Base-by-base conservation (phyloP, 2,113 vertebrate genomes). In the Phaethornis superciliosus region DNA sequence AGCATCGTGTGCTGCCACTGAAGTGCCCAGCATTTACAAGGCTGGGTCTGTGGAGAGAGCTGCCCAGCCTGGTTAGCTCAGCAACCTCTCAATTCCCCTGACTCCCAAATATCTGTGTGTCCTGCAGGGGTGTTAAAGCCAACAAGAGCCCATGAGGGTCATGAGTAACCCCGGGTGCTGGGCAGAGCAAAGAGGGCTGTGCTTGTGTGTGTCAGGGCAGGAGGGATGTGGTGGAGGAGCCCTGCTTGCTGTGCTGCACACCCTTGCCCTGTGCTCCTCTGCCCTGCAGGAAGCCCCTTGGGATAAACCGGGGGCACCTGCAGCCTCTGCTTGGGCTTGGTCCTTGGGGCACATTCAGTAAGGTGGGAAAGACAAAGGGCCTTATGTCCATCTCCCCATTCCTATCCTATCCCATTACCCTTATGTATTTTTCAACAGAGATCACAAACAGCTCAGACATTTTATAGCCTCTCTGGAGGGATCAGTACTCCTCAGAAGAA, bases 1-100 rank as follows among this genome's bases (percentile, higher is more conserved):
- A 70, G 42, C 47, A 30, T 23, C 0, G 0, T 0, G 0, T 42
- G 56, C 12, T 12, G 1, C 60, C 49, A 23, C 28, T 26, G 49
- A 46, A 62, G 42, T 63, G 23, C 14, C 19, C 1, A 0, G 15
- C 4, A 4, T 17, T 18, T 27, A 7, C 0, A 2, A 46, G 21
- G 18, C 26, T 68, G 77, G 16, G 21, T 9, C 30, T 70, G 20
- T 24, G 78, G 35, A 16, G 35, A 81, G 2, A 76, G 47, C 6
- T 1, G 2, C n/a, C 18, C n/a, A 35, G 17, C 27, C 0, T 1
- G 17, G 22, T 28, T 35, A 78, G 19, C 27, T 67, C 85, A 81
- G 37, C 22, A 40, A 9, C 22, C 4, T 81, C 65, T 67, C 19
- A n/a, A 65, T 19, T 23, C 12, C 16, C 40, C 49, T 47, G 67